phyloP scores from a whole-genome alignment of 2,888 invertebrate genomes.

The Zhuqinia jingwanae region DNA sequence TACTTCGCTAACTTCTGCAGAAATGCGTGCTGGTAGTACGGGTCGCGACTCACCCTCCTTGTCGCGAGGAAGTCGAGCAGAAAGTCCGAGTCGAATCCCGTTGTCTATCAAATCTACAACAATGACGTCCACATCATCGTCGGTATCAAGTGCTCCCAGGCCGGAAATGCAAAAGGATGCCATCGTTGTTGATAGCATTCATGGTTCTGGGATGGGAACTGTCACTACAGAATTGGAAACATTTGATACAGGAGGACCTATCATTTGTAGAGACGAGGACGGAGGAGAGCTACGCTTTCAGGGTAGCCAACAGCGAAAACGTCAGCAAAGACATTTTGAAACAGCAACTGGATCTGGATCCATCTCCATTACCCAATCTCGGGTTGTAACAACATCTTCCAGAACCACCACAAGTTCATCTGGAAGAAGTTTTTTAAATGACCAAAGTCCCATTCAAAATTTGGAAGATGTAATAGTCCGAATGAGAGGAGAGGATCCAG shows the following conservation, averaged over 20 bases:
- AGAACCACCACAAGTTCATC: background rate
- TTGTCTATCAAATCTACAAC: constrained; percentile 64
- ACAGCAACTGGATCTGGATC: constrained; percentile 9
- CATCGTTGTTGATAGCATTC: constrained; percentile 8
- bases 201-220: constrained; percentile 42
- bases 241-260: constrained; percentile 36
- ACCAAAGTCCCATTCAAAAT: constrained; percentile 86
- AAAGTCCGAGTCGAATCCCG: constrained; percentile 71
- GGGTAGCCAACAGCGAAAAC: constrained; percentile 30
- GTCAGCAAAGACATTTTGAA: constrained; percentile 40
- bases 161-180: background rate
- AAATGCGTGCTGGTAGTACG: background rate
- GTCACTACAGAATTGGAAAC: constrained; percentile 18
- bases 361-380: constrained; percentile 45
- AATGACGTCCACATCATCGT: constrained; percentile 17
- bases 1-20: constrained; percentile 47
- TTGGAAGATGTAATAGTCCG: constrained; percentile 89
- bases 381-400: constrained; percentile 41
- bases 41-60: constrained; percentile 21
- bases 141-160: constrained; percentile 20
- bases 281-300: constrained; percentile 50
- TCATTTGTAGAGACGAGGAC: constrained; percentile 29
- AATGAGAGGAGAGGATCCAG: constrained; percentile 87
- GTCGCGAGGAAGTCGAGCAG: constrained; percentile 50
- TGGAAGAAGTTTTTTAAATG: constrained; percentile 86